Evolutionary conservation across 1,140 invertebrate genomes (phyloP).

Genomic region (Polypedilum vanderplanki): DNA sequence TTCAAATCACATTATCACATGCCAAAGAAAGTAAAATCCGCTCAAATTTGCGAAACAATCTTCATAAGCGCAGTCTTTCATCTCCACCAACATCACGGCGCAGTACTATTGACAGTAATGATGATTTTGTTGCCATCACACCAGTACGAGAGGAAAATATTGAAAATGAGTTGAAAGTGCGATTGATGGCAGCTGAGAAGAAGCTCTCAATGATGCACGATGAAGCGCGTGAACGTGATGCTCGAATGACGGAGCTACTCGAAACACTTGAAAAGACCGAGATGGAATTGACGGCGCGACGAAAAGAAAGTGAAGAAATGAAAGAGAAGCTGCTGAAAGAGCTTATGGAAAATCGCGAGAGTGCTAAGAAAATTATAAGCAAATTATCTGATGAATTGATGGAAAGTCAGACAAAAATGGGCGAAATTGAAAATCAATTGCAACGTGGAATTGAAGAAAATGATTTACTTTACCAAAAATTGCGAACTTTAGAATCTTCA

Average conservation of each 20-base stretch:
- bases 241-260: conserved; percentile 64
- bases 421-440: conserved; percentile 47
- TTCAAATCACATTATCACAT: conserved; percentile 62
- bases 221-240: conserved; percentile 53
- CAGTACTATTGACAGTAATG: conserved; percentile 59
- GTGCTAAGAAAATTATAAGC: conserved; percentile 43
- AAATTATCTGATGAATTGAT: conserved; percentile 37
- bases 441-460: conserved; percentile 68
- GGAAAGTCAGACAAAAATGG: conserved; percentile 41
- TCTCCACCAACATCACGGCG: conserved; percentile 57
- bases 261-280: conserved; percentile 61
- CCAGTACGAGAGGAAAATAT: conserved; percentile 45
- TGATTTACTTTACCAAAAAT: conserved; percentile 58
- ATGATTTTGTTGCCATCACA: conserved; percentile 45
- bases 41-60: conserved; percentile 43
- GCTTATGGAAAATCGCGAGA: conserved; percentile 43
- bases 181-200: conserved; percentile 49
- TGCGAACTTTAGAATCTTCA: conserved; percentile 62
- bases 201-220: conserved; percentile 63
- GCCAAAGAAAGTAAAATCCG: conserved; percentile 63
- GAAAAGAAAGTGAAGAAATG: conserved; percentile 57
- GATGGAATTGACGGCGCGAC: conserved; percentile 57
- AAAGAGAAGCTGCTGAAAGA: conserved; percentile 41
- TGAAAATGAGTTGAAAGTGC: conserved; percentile 39
- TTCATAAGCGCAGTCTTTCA: conserved; percentile 56